These are phyloP conservation scores for Forbesichthys agassizii DNA, from an alignment of 2,113 vertebrate genomes.

Conservation along the genomic window DNA sequence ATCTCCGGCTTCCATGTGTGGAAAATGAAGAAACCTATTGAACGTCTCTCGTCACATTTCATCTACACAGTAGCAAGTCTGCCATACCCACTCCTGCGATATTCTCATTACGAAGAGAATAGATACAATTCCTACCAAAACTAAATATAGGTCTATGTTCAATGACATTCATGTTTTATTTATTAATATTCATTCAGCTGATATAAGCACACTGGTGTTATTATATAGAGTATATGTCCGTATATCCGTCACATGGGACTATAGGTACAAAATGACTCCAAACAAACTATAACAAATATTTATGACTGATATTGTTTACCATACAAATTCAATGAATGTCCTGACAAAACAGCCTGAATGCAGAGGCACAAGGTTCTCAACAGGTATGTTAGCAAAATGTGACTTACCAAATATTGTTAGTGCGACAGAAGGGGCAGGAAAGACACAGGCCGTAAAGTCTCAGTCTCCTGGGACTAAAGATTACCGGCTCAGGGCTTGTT, in stretches of 20 bases:
- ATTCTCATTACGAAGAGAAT: conserved; percentile 25
- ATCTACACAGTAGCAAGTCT: conserved; percentile 3
- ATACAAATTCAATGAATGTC: background rate
- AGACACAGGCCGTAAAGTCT: conserved; percentile 10
- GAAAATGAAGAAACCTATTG: conserved; percentile 33
- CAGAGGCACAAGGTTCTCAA: conserved; percentile 7
- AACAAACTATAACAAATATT: background rate
- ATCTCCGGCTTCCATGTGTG: conserved; percentile 39
- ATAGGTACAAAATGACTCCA: no score
- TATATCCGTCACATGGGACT: background rate
- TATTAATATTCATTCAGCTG: background rate
- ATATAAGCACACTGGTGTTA: no score
- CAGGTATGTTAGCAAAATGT: conserved; percentile 8
- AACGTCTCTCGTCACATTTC: conserved; percentile 34
- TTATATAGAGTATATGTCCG: background rate
- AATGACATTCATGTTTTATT: conserved; percentile 31
- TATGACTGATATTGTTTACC: background rate
- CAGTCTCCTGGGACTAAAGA: conserved; percentile 16
- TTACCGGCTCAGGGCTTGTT: conserved; percentile 10
- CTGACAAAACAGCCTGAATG: conserved; percentile 22
- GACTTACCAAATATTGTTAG: conserved; percentile 10
- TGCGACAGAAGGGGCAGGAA: conserved; percentile 18
- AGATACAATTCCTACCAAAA: conserved; percentile 20
- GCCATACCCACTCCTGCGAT: conserved; percentile 10
- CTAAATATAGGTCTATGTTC: conserved; percentile 30